A percentile compares a stretch with the other conserved stretches of the same genome.
phyloP scores from a whole-genome alignment of 2,113 vertebrate species.

The Myocastor coypus region DNA sequence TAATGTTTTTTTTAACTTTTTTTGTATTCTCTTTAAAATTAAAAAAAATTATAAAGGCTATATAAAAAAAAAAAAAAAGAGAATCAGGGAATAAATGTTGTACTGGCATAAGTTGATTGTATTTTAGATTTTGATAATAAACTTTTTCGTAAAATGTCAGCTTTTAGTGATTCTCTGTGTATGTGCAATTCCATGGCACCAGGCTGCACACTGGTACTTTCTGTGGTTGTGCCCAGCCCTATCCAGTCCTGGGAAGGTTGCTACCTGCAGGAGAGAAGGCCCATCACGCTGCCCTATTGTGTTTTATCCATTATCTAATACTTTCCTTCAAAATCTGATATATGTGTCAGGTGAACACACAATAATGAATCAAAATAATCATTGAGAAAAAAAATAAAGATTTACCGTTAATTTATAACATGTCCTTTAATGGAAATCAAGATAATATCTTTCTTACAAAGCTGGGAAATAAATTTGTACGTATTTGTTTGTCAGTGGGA shows the following conservation, averaged over 20 bases:
- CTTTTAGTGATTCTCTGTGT: background rate
- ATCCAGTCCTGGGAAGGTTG: background rate
- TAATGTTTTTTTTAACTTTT: too few relatives aligned
- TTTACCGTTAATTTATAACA: background rate
- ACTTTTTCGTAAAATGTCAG: background rate
- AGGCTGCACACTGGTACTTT: background rate
- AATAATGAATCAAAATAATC: background rate
- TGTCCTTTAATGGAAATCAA: background rate
- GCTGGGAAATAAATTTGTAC: background rate
- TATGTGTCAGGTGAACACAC: background rate
- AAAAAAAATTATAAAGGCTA: too few relatives aligned
- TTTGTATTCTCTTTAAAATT: too few relatives aligned
- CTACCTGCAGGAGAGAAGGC: background rate
- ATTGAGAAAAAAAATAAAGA: background rate
- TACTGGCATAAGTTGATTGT: background rate
- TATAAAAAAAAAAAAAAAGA: too few relatives aligned
- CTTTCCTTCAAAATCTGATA: background rate
- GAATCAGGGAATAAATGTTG: background rate
- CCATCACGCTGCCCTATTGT: background rate
- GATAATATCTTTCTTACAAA: background rate
- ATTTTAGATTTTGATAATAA: background rate
- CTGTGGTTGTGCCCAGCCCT: background rate
- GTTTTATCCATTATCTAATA: background rate
- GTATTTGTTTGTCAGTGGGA: background rate
- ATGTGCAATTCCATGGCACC: too few relatives aligned